Evolutionary conservation across 92 coral and sea anemone genomes (phyloP), one percentile per base, ranked within the genome.

Genomic region (Virgularia gustaviana): DNA sequence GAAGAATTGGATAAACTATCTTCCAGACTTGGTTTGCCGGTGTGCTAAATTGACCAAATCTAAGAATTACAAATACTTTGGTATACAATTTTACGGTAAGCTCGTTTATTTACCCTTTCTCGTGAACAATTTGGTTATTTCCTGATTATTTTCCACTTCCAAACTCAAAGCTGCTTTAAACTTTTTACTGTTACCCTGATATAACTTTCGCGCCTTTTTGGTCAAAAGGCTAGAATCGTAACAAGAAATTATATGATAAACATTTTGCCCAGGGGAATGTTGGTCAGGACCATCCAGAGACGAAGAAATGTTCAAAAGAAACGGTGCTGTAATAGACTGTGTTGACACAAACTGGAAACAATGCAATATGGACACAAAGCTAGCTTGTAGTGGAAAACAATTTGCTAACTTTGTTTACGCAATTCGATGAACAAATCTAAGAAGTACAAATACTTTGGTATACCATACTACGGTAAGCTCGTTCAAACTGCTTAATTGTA

Each of bases 391-490:
- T 7, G 96, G 97, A 49, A 77, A 87, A 33, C 85, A 90, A 60
- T 85, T 45, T 59, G 85, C 83, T 30, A 87, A 90, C 76, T 89
- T 83, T 39, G 94, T 90, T 44, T 90, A 90, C 70, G 73, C 78
- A 34, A 84, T 90, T 28, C 24, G 22, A 47, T 47, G 22, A 4
- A 47, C 15, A 47, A 5, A 47, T 15, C 16, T 39, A 8, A 8
- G 16, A 39, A 39, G 9, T 39, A 39, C 8, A 8, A 39, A 5
- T 15, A 47, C 15, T 19, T 15, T 47, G 55, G 55, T 47, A 47
- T 47, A 47, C 55, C 6, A 47, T 47, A 15, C 55, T 15, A 47
- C 15, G 6, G 55, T 47, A 4, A 47, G 55, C 18, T n/a, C n/a
- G n/a, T n/a, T n/a, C n/a, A n/a, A n/a, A n/a, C n/a, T n/a, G n/a